Evolutionary conservation across 2,888 invertebrate species (phyloP), one percentile per base, ranked within the genome.

Genomic region (Thymelicus sylvestris): DNA sequence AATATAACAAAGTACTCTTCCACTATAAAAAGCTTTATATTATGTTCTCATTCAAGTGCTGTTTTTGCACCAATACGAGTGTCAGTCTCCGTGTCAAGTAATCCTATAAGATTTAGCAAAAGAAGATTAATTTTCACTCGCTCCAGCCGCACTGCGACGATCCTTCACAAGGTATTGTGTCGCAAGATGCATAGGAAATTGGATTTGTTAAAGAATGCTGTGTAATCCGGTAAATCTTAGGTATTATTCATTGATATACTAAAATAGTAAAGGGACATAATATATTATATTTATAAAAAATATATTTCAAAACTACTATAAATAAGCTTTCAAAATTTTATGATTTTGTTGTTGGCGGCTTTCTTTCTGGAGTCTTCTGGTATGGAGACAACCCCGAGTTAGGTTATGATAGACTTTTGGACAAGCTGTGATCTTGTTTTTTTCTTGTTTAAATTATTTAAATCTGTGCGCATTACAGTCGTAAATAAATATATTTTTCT

Each of bases 31-130:
- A 64, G 15, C 19, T 44, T 8, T n/a, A 44, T 10, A 10, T 64
- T 57, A 44, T 10, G n/a, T 64, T 57, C 59, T 65, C 60, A 31
- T 7, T 24, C 4, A 60, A n/a, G 31, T 47, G 38, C 13, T 31
- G 12, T 13, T 59, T 63, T 63, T 19, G 13, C 39, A 39, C 8
- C 7, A 38, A 10, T 31, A 10, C 41, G 15, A 64, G 63, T 59
- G 64, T 48, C 47, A 63, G 68, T 69, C n/a, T 69, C 64, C 59
- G 62, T 63, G 62, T 19, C 48, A 59, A 57, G 57, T 65, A 73
- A 74, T 74, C 73, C 69, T 73, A 73, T 74, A 71, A 70, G 74
- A 70, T 73, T 74, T 67, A 59, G 38, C 19, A 55, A 69, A 69
- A 69, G 67, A 57, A 69, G 67, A 69, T 66, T 73, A 74, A 73